These are phyloP conservation scores for Eledone cirrhosa DNA, from an alignment of 2,888 invertebrate genomes.

Conservation along the genomic window DNA sequence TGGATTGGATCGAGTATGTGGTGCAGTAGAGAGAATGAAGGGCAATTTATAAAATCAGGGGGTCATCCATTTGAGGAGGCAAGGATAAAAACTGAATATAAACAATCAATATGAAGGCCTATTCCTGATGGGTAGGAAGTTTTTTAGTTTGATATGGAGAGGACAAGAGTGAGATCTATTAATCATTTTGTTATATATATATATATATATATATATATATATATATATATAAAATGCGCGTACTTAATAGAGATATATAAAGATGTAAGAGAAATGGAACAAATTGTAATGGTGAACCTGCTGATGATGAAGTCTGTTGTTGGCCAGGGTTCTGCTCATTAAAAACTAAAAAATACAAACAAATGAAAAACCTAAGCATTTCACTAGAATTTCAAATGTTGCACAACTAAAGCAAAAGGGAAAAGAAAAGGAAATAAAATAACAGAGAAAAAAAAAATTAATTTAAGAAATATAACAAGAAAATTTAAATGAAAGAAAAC, in stretches of 20 bases:
- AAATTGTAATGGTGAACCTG: slow-evolving; percentile 27
- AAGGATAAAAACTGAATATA: slow-evolving; percentile 1
- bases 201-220: slow-evolving; percentile 6
- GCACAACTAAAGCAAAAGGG: slow-evolving; percentile 21
- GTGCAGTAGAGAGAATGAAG: too few relatives aligned
- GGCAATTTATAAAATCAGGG: too few relatives aligned
- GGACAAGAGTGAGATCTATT: too few relatives aligned
- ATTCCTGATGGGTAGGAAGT: slow-evolving; percentile 21
- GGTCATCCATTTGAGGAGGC: neutral
- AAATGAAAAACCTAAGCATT: slow-evolving; percentile 27
- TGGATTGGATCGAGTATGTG: too few relatives aligned
- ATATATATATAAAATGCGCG: slow-evolving; percentile 11
- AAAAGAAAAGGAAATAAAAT: neutral
- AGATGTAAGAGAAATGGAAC: slow-evolving; percentile 19
- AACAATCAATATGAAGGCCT: neutral
- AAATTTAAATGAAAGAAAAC: neutral
- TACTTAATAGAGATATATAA: neutral
- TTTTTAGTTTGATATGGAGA: too few relatives aligned
- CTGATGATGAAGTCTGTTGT: slow-evolving; percentile 19
- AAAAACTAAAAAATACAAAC: slow-evolving; percentile 28
- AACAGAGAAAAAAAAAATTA: neutral
- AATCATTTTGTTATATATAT: neutral
- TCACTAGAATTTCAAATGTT: slow-evolving; percentile 15
- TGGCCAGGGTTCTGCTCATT: slow-evolving; percentile 26
- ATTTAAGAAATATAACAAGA: neutral